Evolutionary conservation across 2,797 vertebrate genomes (phyloP).

Genomic region (Danionella dracula): DNA sequence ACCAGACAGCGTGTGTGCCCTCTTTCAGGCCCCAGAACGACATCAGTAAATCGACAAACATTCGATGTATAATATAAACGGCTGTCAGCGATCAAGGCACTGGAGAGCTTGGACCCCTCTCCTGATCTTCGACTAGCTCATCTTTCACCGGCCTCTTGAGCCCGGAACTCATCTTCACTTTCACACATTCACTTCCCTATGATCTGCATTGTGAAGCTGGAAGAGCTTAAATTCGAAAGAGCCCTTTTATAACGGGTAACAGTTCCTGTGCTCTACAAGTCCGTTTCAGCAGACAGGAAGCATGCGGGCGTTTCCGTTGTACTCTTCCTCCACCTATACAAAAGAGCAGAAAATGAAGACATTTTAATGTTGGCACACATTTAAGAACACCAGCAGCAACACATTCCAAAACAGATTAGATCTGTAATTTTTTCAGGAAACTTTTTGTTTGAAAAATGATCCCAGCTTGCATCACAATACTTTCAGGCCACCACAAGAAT

Average conservation of each 20-base stretch:
- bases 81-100: conserved; percentile 22
- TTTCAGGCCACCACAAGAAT: no score
- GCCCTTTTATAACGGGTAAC: conserved; percentile 34
- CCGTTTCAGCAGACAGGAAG: conserved; percentile 66
- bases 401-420: no score
- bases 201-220: conserved; percentile 4
- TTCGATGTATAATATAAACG: conserved; percentile 33
- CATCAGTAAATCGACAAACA: conserved; percentile 10
- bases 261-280: not conserved
- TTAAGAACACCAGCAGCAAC: no score
- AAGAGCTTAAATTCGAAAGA: conserved; percentile 44
- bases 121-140: not conserved
- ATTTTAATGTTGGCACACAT: no score
- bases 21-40: conserved; percentile 5
- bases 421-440: no score
- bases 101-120: not conserved
- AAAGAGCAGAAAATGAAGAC: not conserved
- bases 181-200: not conserved
- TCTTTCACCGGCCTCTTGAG: not conserved
- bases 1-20: not conserved
- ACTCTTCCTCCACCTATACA: conserved; percentile 75
- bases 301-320: conserved; percentile 57
- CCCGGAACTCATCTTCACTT: not conserved
- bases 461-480: no score
- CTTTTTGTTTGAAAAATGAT: no score